Evolutionary conservation across 2,888 invertebrate species (phyloP).

Genomic region (Tetropium fuscum): DNA sequence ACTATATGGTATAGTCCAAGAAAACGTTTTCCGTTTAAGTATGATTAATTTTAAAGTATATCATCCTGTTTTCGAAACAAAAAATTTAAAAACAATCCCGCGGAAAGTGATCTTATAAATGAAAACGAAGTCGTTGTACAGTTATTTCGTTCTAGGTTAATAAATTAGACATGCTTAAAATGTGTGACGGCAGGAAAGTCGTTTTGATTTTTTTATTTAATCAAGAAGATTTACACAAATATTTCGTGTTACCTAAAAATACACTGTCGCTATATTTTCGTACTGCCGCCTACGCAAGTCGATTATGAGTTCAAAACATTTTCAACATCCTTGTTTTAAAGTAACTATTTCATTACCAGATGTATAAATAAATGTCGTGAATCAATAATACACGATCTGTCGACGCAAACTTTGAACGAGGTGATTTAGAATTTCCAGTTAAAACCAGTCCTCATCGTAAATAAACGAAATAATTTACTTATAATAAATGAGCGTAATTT

Average conservation of each 20-base stretch:
- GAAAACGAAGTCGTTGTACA: too few species aligned
- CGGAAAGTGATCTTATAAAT: too few species aligned
- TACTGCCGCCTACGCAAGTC: slow-evolving; percentile 5
- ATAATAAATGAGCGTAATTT: background rate
- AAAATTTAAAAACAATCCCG: too few species aligned
- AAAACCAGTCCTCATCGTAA: background rate
- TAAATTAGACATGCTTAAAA: too few species aligned
- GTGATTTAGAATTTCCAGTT: background rate
- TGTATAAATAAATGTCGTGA: slow-evolving; percentile 5
- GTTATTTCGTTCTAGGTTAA: too few species aligned
- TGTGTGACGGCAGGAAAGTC: slow-evolving; percentile 15
- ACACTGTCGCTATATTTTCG: slow-evolving; percentile 8
- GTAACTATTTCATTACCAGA: too few species aligned
- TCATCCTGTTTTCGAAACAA: too few species aligned
- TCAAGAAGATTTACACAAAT: slow-evolving; percentile 16
- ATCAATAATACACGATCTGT: background rate
- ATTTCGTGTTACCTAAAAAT: slow-evolving; percentile 14
- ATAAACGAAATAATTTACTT: background rate
- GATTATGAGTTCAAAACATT: slow-evolving; percentile 1
- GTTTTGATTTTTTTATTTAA: too few species aligned
- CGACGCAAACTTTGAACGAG: background rate
- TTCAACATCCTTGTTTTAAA: slow-evolving; percentile 1
- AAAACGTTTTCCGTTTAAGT: too few species aligned
- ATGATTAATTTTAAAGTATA: too few species aligned
- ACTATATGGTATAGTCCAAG: too few species aligned